Base-by-base conservation (phyloP, 2,888 invertebrate genomes). In the Junonia oenone region DNA sequence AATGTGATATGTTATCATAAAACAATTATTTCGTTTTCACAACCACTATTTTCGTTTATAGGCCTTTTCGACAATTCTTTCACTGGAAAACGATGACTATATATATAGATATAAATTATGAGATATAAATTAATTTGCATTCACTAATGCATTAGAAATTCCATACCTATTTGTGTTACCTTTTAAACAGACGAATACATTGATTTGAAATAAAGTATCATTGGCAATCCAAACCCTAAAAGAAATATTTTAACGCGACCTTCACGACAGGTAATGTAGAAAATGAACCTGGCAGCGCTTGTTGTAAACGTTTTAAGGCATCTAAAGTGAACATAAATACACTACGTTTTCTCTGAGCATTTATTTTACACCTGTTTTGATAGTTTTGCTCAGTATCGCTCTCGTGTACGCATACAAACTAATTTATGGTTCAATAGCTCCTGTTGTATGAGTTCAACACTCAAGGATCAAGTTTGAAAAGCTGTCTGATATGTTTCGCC, bases 401-500 rank as follows among this genome's bases (percentile, higher is more conserved):
- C 14, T 15, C 13, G 19, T 13, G 35, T 14, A 15, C 15, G n/a
- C 29, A 50, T 17, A 17, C 4, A 29, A 40, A 49, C 26, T 27
- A n/a, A 26, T 38, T 11, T 40, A 47, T 22, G 22, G 47, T 38
- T 31, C 46, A 38, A 47, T 37, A 27, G 37, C 40, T 40, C 46
- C 35, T 46, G 9, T 48, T 22, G 33, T 48, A 45, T 17, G 31
- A 45, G 55, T 38, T 55, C 50, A 38, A 50, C 29, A 45, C 14
- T 51, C 50, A 15, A 46, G 38, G 46, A 37, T 55, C 38, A 51
- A 45, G 27, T 26, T 13, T 52, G 15, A 46, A 27, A 45, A 45
- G 26, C 45, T 45, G 22, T 43, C 31, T 50, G 31, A 29, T 43
- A 27, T 31, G 31, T 31, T 51, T 40, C 17, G 17, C 17, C 43